phyloP scores from a whole-genome alignment of 2,113 vertebrate genomes.

The Passer montanus region DNA sequence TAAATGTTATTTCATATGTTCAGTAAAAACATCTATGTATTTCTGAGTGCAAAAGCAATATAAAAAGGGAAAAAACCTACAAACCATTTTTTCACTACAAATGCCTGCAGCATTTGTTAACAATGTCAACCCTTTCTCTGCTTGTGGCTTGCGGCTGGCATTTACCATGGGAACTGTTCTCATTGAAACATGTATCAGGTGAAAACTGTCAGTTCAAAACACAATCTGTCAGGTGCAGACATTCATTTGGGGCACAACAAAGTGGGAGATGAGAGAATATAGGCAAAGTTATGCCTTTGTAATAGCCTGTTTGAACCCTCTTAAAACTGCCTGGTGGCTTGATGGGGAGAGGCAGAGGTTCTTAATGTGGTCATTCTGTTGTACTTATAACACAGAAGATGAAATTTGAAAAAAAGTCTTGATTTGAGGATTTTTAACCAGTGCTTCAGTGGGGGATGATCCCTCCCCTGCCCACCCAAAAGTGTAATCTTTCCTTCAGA shows the following conservation, averaged over 20 bases:
- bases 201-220: background rate
- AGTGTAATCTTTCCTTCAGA: background rate
- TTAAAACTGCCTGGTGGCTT: background rate
- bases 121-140: background rate
- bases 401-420: background rate
- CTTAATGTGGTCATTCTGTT: background rate
- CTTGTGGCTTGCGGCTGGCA: background rate
- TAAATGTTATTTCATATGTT: background rate
- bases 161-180: background rate
- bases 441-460: background rate
- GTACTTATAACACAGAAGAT: background rate
- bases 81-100: background rate
- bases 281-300: background rate
- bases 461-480: rapidly evolving
- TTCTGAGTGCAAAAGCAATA: background rate
- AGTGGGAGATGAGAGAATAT: background rate
- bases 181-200: background rate
- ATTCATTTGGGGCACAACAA: background rate
- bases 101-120: background rate
- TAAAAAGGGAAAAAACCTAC: background rate
- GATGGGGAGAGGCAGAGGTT: background rate
- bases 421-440: background rate
- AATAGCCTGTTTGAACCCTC: background rate
- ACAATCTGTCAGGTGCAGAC: background rate
- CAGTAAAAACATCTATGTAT: background rate